Evolutionary conservation across 2,797 vertebrate genomes (phyloP).

Genomic region (Rhodeus uyekii): DNA sequence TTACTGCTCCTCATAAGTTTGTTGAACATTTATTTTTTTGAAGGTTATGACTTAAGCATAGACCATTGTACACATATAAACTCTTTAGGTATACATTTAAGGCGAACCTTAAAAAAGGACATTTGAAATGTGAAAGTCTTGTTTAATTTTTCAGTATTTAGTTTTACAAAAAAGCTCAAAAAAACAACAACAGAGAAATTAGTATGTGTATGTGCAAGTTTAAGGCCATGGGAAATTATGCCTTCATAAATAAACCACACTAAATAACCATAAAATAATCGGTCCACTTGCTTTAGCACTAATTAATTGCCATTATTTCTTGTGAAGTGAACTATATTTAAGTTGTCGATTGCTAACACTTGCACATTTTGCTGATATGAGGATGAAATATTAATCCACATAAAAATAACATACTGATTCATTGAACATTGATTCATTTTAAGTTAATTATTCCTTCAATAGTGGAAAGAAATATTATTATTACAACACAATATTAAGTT

Average conservation of each 20-base stretch:
- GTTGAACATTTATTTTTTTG: not conserved
- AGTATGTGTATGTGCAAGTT: too few species aligned
- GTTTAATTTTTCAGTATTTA: conserved; percentile 3
- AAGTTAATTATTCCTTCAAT: not conserved
- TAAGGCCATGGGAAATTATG: not conserved
- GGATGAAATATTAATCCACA: not conserved
- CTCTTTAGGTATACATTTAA: not conserved
- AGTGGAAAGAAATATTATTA: not conserved
- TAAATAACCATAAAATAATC: not conserved
- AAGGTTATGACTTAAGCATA: not conserved
- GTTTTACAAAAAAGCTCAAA: not conserved
- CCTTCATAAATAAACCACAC: not conserved
- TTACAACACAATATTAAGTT: not conserved
- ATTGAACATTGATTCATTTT: not conserved
- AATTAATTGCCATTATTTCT: not conserved
- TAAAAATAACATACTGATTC: too few species aligned
- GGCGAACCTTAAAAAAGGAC: not conserved
- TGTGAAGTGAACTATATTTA: not conserved
- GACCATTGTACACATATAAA: not conserved
- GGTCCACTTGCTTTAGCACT: not conserved
- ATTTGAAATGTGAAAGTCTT: not conserved
- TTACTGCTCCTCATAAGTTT: not conserved
- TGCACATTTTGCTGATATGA: not conserved
- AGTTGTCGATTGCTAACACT: not conserved
- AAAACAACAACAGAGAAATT: not conserved